phyloP scores from a whole-genome alignment of 2,797 vertebrate species.

The Rhinella marina region DNA sequence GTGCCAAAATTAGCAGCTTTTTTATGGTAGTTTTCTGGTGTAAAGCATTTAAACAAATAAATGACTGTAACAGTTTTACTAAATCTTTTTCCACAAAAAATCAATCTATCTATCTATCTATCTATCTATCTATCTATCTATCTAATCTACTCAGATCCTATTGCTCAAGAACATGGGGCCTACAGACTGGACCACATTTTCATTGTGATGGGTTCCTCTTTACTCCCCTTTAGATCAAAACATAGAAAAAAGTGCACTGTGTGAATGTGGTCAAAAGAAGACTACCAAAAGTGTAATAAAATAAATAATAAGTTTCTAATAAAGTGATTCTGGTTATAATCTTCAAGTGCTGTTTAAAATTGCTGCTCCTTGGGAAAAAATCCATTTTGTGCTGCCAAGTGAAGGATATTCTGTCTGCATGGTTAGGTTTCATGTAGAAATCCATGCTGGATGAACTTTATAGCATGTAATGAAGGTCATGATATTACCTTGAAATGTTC shows the following conservation, averaged over 20 bases:
- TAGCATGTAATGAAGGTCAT: slow-evolving; percentile 5
- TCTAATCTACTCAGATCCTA: no score
- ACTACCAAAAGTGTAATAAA: not conserved
- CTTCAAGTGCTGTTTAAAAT: not conserved
- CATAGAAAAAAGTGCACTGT: not conserved
- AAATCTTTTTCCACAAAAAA: no score
- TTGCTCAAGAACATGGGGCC: no score
- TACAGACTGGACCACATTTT: no score
- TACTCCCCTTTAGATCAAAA: not conserved
- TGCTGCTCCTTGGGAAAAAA: not conserved
- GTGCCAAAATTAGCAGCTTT: no score
- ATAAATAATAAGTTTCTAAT: not conserved
- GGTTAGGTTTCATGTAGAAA: not conserved
- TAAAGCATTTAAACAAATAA: no score
- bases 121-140: no score
- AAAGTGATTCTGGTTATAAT: not conserved
- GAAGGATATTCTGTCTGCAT: not conserved
- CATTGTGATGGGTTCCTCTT: no score
- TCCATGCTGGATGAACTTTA: not conserved
- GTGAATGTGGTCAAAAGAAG: not conserved
- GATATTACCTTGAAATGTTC: slow-evolving; percentile 35
- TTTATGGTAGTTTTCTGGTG: no score
- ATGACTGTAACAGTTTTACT: no score
- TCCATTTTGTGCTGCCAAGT: not conserved
- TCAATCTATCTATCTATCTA: no score